Evolutionary conservation across 1,140 invertebrate species (phyloP), one percentile per base, ranked within the genome.

Genomic region (Sweltsa coloradensis): DNA sequence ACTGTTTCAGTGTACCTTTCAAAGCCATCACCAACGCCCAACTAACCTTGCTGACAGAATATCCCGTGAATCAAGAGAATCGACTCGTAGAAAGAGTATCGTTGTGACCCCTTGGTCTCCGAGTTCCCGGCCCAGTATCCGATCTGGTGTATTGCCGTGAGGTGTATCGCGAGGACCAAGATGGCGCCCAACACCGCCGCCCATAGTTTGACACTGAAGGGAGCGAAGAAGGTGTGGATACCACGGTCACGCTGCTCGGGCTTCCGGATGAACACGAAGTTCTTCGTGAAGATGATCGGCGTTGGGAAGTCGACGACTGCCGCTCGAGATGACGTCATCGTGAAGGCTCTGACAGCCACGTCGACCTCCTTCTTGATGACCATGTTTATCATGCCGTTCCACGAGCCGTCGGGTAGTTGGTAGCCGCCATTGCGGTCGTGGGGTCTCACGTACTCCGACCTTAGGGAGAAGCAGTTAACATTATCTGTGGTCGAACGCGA

Each of bases 201-300:
- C n/a, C n/a, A n/a, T n/a, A n/a, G n/a, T n/a, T n/a, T n/a, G n/a
- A n/a, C n/a, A n/a, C n/a, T n/a, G n/a, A n/a, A n/a, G n/a, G n/a
- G n/a, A n/a, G n/a, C n/a, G n/a, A n/a, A n/a, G n/a, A n/a, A n/a
- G n/a, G n/a, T n/a, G n/a, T n/a, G n/a, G n/a, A n/a, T n/a, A n/a
- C n/a, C n/a, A n/a, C n/a, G n/a, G n/a, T n/a, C n/a, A n/a, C n/a
- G n/a, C n/a, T n/a, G n/a, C 36, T 2, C 22, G 2, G 36, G 9
- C 19, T n/a, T 21, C 22, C 18, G 7, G 22, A 37, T 9, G 9
- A 3, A 14, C 4, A 37, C 18, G 19, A 4, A 37, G 19, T 3
- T 37, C 42, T 26, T 34, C 0, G 53, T 41, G 2, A 55, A 24
- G 18, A 58, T 9, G 18, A 31, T 31, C 9, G 29, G 29, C 14